phyloP scores from a whole-genome alignment of 1,140 invertebrate genomes.

The Liolophura sinensis region DNA sequence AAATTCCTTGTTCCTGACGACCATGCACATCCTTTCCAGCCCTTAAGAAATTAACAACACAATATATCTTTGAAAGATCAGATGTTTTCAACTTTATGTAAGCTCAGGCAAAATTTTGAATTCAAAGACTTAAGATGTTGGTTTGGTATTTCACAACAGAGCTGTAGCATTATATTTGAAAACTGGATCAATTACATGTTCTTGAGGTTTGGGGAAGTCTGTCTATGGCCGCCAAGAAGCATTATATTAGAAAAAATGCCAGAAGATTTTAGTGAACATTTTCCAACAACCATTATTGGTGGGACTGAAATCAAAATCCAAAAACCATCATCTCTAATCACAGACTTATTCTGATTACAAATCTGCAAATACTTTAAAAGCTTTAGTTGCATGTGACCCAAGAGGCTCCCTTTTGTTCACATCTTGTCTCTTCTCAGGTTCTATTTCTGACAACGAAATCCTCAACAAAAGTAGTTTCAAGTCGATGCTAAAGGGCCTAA shows the following conservation, averaged over 20 bases:
- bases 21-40: slow-evolving; percentile 1
- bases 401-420: slow-evolving; percentile 20
- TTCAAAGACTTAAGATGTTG: slow-evolving; percentile 17
- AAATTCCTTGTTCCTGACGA: slow-evolving; percentile 9
- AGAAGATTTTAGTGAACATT: slow-evolving; percentile 15
- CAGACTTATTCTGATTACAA: slow-evolving; percentile 32
- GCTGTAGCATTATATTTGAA: slow-evolving; percentile 16
- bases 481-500: slow-evolving; percentile 1
- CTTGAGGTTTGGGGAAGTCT: slow-evolving; percentile 16
- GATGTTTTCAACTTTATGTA: slow-evolving; percentile 17
- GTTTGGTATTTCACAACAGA: slow-evolving; percentile 19
- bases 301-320: slow-evolving; percentile 23
- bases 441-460: slow-evolving; percentile 27
- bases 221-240: slow-evolving; percentile 21
- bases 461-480: slow-evolving; percentile 18
- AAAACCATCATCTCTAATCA: no score
- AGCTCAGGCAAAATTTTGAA: slow-evolving; percentile 6
- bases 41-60: slow-evolving; percentile 2
- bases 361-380: slow-evolving; percentile 26
- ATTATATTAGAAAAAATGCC: slow-evolving; percentile 22
- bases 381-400: slow-evolving; percentile 22
- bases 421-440: no score
- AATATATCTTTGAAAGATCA: slow-evolving; percentile 11
- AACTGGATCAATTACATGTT: slow-evolving; percentile 21
- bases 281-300: slow-evolving; percentile 20